Evolutionary conservation across 2,797 vertebrate species (phyloP).

Genomic region (Florisuga fusca): DNA sequence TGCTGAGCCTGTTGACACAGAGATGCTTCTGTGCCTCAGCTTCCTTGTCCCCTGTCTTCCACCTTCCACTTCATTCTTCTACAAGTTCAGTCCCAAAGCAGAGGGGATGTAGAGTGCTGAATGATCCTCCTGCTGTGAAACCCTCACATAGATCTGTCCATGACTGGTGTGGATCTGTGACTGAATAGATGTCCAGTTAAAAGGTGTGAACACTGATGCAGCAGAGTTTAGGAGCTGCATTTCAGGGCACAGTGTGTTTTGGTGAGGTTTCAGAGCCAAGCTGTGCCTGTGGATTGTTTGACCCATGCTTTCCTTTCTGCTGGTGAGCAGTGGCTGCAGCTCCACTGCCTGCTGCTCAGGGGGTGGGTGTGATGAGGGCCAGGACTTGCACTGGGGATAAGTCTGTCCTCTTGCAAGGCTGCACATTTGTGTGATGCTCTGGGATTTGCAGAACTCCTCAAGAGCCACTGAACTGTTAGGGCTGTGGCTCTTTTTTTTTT

Average conservation of each 20-base stretch:
- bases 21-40: background rate
- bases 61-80: background rate
- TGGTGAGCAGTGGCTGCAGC: background rate
- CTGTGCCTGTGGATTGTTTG: background rate
- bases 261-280: background rate
- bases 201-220: background rate
- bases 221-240: background rate
- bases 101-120: background rate
- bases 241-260: background rate
- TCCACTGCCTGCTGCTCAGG: accelerated
- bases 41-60: background rate
- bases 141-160: background rate
- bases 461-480: background rate
- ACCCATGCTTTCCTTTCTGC: background rate
- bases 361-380: background rate
- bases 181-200: background rate
- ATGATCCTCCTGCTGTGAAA: background rate
- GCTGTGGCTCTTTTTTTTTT: background rate
- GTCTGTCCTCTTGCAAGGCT: background rate
- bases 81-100: background rate
- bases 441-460: background rate
- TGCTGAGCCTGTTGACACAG: background rate
- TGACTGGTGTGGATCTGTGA: background rate
- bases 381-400: background rate
- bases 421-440: background rate